phyloP scores from a whole-genome alignment of 2,888 invertebrate genomes.

The Cetonia aurata region DNA sequence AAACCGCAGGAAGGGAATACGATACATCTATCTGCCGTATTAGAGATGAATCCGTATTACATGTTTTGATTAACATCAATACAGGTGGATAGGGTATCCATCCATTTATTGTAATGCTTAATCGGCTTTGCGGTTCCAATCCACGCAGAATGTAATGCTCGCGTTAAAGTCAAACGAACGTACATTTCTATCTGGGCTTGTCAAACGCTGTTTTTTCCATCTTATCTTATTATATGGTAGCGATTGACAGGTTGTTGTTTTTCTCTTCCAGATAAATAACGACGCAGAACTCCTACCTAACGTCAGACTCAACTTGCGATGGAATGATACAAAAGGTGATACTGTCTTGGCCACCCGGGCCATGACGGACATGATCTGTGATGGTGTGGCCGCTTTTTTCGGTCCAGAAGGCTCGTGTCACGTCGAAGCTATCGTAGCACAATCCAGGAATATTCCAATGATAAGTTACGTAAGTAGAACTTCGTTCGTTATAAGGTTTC shows the following conservation, averaged over 20 bases:
- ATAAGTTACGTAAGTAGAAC: conserved; percentile 90
- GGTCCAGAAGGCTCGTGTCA: conserved; percentile 95
- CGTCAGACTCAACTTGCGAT: conserved; percentile 78
- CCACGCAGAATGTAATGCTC: too few species aligned
- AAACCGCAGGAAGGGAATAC: background rate
- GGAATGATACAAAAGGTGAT: conserved; percentile 89
- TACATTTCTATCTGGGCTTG: too few species aligned
- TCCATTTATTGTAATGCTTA: too few species aligned
- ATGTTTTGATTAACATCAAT: too few species aligned
- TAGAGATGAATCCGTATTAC: too few species aligned
- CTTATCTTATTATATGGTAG: too few species aligned
- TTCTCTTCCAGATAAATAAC: conserved; percentile 71
- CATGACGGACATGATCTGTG: conserved; percentile 92
- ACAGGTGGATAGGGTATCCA: too few species aligned
- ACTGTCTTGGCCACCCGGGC: conserved; percentile 85
- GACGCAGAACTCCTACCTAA: conserved; percentile 78
- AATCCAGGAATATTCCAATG: conserved; percentile 95
- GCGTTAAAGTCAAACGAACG: too few species aligned
- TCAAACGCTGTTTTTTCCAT: too few species aligned
- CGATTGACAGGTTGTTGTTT: too few species aligned
- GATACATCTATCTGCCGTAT: background rate
- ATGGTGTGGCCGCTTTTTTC: conserved; percentile 91
- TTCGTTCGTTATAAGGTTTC: too few species aligned
- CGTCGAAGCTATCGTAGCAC: conserved; percentile 95
- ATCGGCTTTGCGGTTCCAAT: too few species aligned